Evolutionary conservation across 2,113 vertebrate species (phyloP).

Genomic region (Lophochroa leadbeateri): DNA sequence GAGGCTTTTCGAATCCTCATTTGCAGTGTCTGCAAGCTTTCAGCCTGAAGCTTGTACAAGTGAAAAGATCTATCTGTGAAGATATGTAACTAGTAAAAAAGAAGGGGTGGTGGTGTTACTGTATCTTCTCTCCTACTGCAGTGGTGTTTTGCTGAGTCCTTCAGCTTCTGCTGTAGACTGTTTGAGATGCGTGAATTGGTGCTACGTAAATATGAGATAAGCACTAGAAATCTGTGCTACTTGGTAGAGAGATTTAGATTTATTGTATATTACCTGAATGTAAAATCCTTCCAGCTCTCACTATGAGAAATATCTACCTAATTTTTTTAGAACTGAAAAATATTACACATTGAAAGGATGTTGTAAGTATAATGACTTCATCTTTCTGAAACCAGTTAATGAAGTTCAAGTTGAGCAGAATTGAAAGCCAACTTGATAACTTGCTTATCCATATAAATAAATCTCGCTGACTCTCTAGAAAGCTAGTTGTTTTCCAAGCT

Average conservation of each 20-base stretch:
- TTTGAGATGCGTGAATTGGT: not conserved
- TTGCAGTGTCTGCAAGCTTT: not conserved
- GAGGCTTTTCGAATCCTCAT: not conserved
- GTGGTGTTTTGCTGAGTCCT: not conserved
- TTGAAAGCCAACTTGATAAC: not conserved
- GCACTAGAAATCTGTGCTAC: not conserved
- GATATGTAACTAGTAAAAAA: not conserved
- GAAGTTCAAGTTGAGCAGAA: not conserved
- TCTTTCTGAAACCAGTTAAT: not conserved
- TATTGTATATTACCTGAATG: not conserved
- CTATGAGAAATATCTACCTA: not conserved
- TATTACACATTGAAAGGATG: not conserved
- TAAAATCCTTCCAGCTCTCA: not conserved
- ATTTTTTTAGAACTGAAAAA: not conserved
- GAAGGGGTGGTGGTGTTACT: fast-evolving
- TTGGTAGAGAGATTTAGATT: not conserved
- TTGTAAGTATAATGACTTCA: not conserved
- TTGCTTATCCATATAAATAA: not conserved
- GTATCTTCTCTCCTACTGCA: not conserved
- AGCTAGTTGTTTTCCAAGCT: not conserved
- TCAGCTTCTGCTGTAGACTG: not conserved
- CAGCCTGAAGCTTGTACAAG: not conserved
- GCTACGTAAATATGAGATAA: not conserved
- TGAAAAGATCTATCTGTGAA: not conserved
- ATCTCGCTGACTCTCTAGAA: not conserved